phyloP scores from a whole-genome alignment of 2,888 invertebrate genomes.

The Perizoma flavofasciatum region DNA sequence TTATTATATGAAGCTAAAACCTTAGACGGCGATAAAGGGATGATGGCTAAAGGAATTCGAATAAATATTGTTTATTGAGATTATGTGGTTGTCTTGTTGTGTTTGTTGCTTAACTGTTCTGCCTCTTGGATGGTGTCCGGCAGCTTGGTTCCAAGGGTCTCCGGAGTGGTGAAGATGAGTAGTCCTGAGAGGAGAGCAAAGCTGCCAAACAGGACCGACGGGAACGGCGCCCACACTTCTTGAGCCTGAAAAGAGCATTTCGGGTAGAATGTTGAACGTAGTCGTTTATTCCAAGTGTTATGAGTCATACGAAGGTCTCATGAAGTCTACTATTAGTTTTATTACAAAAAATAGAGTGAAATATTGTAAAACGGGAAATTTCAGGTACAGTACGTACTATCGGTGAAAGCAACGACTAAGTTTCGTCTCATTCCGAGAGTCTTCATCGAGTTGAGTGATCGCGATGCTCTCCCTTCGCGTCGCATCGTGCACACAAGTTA shows the following conservation, averaged over 20 bases:
- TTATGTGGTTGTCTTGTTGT: slow-evolving; percentile 33
- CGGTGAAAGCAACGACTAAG: too few relatives aligned
- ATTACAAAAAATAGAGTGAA: too few relatives aligned
- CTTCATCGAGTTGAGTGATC: too few relatives aligned
- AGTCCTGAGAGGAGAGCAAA: slow-evolving; percentile 76
- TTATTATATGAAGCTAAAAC: neutral
- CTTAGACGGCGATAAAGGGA: neutral
- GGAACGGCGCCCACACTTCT: slow-evolving; percentile 66
- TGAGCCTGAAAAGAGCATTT: slow-evolving; percentile 45
- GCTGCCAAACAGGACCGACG: slow-evolving; percentile 82
- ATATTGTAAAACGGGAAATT: too few relatives aligned
- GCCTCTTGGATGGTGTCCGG: slow-evolving; percentile 85
- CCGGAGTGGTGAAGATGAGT: slow-evolving; percentile 67
- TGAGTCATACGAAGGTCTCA: too few relatives aligned
- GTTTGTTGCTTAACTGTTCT: slow-evolving; percentile 56
- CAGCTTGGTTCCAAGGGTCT: slow-evolving; percentile 80
- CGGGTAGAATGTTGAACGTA: too few relatives aligned
- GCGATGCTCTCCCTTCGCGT: too few relatives aligned
- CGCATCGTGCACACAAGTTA: too few relatives aligned
- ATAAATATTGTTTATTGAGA: slow-evolving; percentile 33
- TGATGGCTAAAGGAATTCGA: neutral
- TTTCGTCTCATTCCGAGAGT: too few relatives aligned
- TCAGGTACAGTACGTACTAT: too few relatives aligned
- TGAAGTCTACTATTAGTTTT: too few relatives aligned
- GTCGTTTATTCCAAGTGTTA: too few relatives aligned